A percentile compares a stretch with the other conserved stretches of the same genome.
phyloP scores from a whole-genome alignment of 1,140 invertebrate species.

The Lordiphosa mommai region DNA sequence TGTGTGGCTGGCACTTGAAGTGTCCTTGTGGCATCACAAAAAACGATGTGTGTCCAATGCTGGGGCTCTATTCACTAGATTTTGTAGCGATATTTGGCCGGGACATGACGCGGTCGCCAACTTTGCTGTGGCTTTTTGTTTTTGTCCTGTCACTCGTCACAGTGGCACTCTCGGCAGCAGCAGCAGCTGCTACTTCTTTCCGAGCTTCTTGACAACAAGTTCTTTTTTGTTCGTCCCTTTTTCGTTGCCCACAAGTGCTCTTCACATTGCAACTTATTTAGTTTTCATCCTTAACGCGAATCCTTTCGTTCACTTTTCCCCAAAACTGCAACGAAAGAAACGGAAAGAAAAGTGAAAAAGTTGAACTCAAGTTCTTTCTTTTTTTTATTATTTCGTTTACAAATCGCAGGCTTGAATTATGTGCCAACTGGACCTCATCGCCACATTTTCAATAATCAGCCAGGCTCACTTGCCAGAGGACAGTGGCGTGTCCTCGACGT shows the following conservation, averaged over 20 bases:
- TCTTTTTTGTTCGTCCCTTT: conserved; percentile 36
- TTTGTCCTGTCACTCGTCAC: conserved; percentile 68
- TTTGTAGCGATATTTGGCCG: conserved; percentile 44
- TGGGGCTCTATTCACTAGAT: conserved; percentile 18
- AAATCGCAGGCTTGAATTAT: conserved; percentile 62
- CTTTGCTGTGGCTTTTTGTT: conserved; percentile 46
- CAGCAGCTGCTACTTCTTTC: conserved; percentile 12
- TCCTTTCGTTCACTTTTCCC: conserved; percentile 37
- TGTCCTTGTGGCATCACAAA: conserved; percentile 70
- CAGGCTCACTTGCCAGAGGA: conserved; percentile 29
- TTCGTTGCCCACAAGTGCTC: conserved; percentile 53
- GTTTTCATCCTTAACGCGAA: conserved; percentile 26
- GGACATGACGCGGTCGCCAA: conserved; percentile 43
- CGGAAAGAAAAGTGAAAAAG: conserved; percentile 47
- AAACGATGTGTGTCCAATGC: conserved; percentile 46
- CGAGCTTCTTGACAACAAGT: conserved; percentile 35
- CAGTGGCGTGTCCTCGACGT: conserved; percentile 16
- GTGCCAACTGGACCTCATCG: conserved; percentile 64
- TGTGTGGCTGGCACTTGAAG: conserved; percentile 65
- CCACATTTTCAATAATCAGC: conserved; percentile 75
- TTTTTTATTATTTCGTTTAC: conserved; percentile 3
- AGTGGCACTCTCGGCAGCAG: conserved; percentile 36
- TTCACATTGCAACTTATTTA: conserved; percentile 77
- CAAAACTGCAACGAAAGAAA: conserved; percentile 44
- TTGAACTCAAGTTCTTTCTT: conserved; percentile 19